Evolutionary conservation across 1,140 invertebrate species (phyloP), one percentile per base, ranked within the genome.

Genomic region (Drosophila azteca): DNA sequence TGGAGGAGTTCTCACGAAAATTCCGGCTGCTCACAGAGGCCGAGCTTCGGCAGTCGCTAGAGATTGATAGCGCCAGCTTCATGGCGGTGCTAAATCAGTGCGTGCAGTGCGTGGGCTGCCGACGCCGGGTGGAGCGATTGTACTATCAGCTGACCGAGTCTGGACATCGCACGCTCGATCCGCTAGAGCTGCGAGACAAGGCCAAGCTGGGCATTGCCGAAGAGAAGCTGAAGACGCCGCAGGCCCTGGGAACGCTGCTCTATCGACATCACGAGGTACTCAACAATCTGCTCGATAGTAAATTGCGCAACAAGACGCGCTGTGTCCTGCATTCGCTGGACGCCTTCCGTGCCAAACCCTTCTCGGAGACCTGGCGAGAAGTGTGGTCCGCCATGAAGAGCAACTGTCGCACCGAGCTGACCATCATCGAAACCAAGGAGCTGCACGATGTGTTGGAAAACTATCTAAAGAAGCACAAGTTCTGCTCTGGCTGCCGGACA

Each of bases 41-140:
- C 61, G 97, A 98, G 93, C 92, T 97, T 15, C 95, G 95, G 79
- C 92, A 94, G 67, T 96, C 97, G 13, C 94, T 98, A 73, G 94
- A 96, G 93, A 96, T 97, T 43, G 95, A 95, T n/a, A 95, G 94
- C 80, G 94, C 95, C 77, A 95, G 97, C 92, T 95, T 98, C 61
- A 93, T 97, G 79, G 94, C 94, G 76, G 95, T 97, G 84, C 93
- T 98, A 54, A 95, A 96, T 92, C 96, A 97, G 93, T 95, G 95
- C 89, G 96, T 98, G 83, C 96, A 97, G 55, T 98, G 97, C 94
- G 96, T 98, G 90, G 97, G 97, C 50, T 98, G 97, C 92, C 93
- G 97, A 76, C 94, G 96, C 85, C 97, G 97, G 92, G 97, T 97
- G 68, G 97, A 98, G 91, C 94, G 95, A 79, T 92, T 98, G 61